Evolutionary conservation across 2,797 vertebrate species (phyloP), one percentile per base, ranked within the genome.

Genomic region (Enteromius thamalakanensis): DNA sequence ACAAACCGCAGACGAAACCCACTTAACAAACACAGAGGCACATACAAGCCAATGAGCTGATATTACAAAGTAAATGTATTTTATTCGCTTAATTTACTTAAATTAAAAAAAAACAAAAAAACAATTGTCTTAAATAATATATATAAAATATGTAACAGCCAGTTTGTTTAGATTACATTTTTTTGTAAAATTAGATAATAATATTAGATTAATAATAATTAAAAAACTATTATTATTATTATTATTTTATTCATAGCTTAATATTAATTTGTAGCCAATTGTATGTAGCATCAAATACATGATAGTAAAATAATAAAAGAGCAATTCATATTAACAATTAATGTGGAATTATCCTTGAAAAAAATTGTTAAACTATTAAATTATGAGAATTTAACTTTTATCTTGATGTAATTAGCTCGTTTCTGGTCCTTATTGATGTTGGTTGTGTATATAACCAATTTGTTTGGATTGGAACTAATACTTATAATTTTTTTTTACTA

Each of bases 1-100:
- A 80, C 69, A 79, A 84, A 74, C 42, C 49, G 76, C 55, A 62
- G 23, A 47, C 26, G 64, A 79, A 67, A 81, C 75, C 29, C 11
- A 79, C 32, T 77, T 74, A 67, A 84, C 32, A 60, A 64, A 37
- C 12, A n/a, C 17, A 23, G 29, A 51, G 49, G 32, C 7, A 15
- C 7, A 21, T 58, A 17, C 9, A 37, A 15, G 34, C 19, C n/a
- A 42, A 1, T 23, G 71, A 68, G 49, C 42, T 76, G 49, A 51
- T 32, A 32, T 32, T 32, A 32, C 60, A 29, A 62, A 64, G 62
- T 7, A 64, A 23, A 10, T 3, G 4, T 11, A 12, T 60, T 58
- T 58, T 58, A 58, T 23, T 23, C 55, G 4, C 55, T 58, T 23
- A 21, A n/a, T 55, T n/a, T 21, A 51, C 49, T 51, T 19, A 51